A percentile compares a stretch with the other conserved stretches of the same genome.
These are phyloP conservation scores for Schizotus pectinicornis DNA, from an alignment of 2,888 invertebrate genomes.

Conservation along the genomic window DNA sequence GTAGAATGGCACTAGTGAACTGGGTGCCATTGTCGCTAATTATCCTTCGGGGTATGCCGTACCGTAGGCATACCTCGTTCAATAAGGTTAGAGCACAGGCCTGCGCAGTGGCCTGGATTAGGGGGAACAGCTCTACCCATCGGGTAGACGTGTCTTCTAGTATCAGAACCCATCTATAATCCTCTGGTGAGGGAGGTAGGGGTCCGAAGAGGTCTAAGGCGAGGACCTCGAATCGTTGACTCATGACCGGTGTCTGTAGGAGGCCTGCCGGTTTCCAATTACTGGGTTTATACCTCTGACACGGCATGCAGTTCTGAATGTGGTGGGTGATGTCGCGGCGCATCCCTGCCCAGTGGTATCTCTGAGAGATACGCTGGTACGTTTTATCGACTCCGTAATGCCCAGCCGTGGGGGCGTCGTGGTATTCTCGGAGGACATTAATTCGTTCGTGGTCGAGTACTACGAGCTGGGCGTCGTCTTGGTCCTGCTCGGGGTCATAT, in stretches of 20 bases:
- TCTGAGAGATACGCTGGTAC: slow-evolving; percentile 2
- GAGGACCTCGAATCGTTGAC: slow-evolving; percentile 37
- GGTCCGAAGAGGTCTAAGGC: too few species aligned
- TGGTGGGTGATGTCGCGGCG: slow-evolving; percentile 9
- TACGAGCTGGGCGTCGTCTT: too few species aligned
- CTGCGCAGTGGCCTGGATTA: slow-evolving; percentile 31
- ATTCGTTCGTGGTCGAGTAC: too few species aligned
- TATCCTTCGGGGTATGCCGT: slow-evolving; percentile 33
- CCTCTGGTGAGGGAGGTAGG: slow-evolving; percentile 35
- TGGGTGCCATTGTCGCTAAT: slow-evolving; percentile 15
- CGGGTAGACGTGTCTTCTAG: slow-evolving; percentile 34
- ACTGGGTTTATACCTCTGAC: slow-evolving; percentile 30
- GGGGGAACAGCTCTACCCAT: slow-evolving; percentile 37
- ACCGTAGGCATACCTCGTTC: slow-evolving; percentile 27
- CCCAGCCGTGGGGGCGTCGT: slow-evolving; percentile 34
- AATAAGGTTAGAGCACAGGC: slow-evolving; percentile 26
- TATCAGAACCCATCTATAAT: too few species aligned
- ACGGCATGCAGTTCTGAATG: slow-evolving; percentile 13
- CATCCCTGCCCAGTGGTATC: slow-evolving; percentile 34
- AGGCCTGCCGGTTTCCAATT: slow-evolving; percentile 29
- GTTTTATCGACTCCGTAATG: slow-evolving; percentile 37
- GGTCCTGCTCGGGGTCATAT: too few species aligned
- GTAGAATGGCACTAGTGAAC: too few species aligned
- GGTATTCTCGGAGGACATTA: too few species aligned
- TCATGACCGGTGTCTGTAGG: slow-evolving; percentile 28